These are phyloP conservation scores for Rotaria sp. DNA, from an alignment of 2,888 invertebrate genomes.

Conservation along the genomic window DNA sequence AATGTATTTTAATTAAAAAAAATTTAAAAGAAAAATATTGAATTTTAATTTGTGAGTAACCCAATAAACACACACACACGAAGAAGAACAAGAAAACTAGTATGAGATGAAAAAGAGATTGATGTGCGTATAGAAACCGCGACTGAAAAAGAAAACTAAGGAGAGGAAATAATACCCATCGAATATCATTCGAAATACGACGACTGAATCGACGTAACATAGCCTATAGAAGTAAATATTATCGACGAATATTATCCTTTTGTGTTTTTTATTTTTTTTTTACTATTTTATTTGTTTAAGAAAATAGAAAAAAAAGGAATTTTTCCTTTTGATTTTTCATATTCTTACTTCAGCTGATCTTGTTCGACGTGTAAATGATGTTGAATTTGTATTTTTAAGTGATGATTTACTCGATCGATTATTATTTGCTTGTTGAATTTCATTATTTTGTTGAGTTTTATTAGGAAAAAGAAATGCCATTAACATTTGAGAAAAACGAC, in stretches of 20 bases:
- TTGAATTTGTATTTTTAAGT: neutral
- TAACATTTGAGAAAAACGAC: conserved; percentile 93
- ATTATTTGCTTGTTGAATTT: neutral
- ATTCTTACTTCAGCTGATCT: neutral
- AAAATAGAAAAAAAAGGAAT: too few species aligned
- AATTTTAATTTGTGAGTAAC: neutral
- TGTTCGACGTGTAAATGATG: neutral
- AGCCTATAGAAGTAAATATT: neutral
- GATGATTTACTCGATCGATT: neutral
- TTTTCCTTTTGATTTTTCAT: too few species aligned
- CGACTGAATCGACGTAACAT: conserved; percentile 25
- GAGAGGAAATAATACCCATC: neutral
- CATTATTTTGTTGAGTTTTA: neutral
- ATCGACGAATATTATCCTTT: neutral
- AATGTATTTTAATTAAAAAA: neutral
- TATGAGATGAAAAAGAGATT: neutral
- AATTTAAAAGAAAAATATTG: neutral
- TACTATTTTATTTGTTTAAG: neutral
- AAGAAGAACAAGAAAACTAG: neutral
- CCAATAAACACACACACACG: neutral
- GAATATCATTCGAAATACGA: neutral
- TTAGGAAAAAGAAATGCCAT: conserved; percentile 81
- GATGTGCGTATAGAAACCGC: neutral
- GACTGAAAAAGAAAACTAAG: neutral
- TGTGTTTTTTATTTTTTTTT: neutral